phyloP scores from a whole-genome alignment of 2,113 vertebrate genomes.

The Chloebia gouldiae region DNA sequence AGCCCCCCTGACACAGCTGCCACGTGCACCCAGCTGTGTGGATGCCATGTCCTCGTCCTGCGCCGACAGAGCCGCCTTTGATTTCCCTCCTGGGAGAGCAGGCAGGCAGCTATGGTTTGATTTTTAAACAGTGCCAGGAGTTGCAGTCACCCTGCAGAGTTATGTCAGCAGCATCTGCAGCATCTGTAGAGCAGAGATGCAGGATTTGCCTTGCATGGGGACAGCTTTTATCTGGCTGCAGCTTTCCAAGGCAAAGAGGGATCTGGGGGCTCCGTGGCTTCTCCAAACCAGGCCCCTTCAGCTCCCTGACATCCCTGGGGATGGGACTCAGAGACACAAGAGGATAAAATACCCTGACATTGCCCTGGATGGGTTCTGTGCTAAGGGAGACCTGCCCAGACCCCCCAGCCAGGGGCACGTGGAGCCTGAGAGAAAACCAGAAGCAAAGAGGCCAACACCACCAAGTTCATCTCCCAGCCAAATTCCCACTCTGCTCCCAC shows the following conservation, averaged over 20 bases:
- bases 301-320: background rate
- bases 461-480: background rate
- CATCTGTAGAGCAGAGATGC: background rate
- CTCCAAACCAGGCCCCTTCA: background rate
- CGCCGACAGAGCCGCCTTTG: background rate
- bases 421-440: background rate
- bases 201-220: background rate
- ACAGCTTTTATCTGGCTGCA: background rate
- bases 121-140: background rate
- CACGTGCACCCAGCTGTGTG: background rate
- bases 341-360: background rate
- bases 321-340: background rate
- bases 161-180: background rate
- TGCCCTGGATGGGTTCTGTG: background rate
- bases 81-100: background rate
- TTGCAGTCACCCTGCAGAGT: background rate
- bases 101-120: background rate
- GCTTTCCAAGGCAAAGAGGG: background rate
- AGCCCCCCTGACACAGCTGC: background rate
- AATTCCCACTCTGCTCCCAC: background rate
- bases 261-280: background rate
- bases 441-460: background rate
- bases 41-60: background rate
- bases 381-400: background rate
- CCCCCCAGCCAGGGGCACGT: accelerated